A percentile compares a stretch with the other conserved stretches of the same genome.
Evolutionary conservation across 2,113 vertebrate genomes (phyloP).

Genomic region (Acrocephalus kingi): DNA sequence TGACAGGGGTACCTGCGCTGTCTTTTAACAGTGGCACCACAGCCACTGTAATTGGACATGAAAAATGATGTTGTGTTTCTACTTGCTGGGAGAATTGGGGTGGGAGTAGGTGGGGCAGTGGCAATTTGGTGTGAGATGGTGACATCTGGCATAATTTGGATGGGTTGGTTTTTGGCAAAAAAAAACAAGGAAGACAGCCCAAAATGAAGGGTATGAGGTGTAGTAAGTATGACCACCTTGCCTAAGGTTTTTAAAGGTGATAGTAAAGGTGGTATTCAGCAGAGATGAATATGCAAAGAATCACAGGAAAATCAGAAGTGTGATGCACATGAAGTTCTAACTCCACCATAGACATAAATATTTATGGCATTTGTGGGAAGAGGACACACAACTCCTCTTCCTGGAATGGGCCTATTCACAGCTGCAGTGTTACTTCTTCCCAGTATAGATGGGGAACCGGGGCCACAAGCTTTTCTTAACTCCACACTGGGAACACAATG

Average conservation of each 20-base stretch:
- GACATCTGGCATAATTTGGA: background rate
- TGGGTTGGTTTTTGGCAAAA: background rate
- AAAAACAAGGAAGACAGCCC: background rate
- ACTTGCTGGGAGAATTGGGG: background rate
- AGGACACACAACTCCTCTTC: background rate
- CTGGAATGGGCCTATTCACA: background rate
- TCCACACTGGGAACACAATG: background rate
- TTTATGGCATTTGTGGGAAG: background rate
- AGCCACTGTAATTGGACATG: slow-evolving; percentile 68
- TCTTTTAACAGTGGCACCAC: slow-evolving; percentile 66
- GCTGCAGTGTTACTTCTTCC: background rate
- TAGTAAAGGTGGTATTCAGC: background rate
- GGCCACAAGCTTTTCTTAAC: background rate
- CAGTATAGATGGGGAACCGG: background rate
- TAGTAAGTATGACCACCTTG: background rate
- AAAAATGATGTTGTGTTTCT: slow-evolving; percentile 66
- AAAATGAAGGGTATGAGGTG: background rate
- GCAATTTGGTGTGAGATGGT: background rate
- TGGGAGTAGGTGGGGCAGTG: background rate
- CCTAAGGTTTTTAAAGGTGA: background rate
- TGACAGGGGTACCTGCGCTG: slow-evolving; percentile 66
- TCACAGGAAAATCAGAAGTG: background rate
- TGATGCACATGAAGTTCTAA: background rate
- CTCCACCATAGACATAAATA: background rate
- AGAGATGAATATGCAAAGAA: background rate